Base-by-base conservation (phyloP, 2,113 vertebrate genomes). In the Verasper variegatus region DNA sequence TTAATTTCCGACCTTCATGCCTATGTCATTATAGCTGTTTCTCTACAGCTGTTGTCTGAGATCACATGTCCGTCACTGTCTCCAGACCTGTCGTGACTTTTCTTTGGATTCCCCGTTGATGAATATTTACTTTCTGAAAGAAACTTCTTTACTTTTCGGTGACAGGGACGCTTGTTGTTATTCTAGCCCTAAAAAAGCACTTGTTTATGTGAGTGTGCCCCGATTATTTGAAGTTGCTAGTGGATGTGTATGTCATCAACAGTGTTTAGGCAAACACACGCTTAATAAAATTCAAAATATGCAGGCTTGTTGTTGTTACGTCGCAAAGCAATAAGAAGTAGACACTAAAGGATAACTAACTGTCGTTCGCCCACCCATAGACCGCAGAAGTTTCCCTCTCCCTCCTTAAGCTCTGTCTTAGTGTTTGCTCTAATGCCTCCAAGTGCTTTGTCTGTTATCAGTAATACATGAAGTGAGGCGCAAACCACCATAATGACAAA, bases 401-500 rank as follows among this genome's bases (percentile, higher is more conserved):
- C n/a, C 42, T 13, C 68, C 76, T 83, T 82, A 74, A 84, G 81
- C 82, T 68, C 66, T 15, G 59, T 85, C 71, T 82, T 70, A 60
- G 76, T 86, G 80, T 84, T 81, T 87, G 80, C 76, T 73, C 79
- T 58, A 73, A 86, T 84, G 55, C 69, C 73, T 80, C 76, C 2
- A 40, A 84, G 71, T 85, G 74, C 71, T 83, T 88, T 90, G 88
- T 90, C 77, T 73, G 80, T 92, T 92, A 92, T 91, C 92, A 54
- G 84, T 73, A 80, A 86, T 78, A 72, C 89, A 87, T 81, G 75
- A 87, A 92, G 90, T 89, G 74, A 88, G 72, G 89, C 86, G n/a
- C 85, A 85, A 83, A 79, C 86, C 51, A 27, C 86, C 83, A 74
- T 92, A 91, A 92, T 90, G 91, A 87, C 92, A 89, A 92, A 93